A percentile compares a stretch with the other conserved stretches of the same genome.
These are phyloP conservation scores for Pheosia gnoma DNA, from an alignment of 2,888 invertebrate genomes.

Conservation along the genomic window DNA sequence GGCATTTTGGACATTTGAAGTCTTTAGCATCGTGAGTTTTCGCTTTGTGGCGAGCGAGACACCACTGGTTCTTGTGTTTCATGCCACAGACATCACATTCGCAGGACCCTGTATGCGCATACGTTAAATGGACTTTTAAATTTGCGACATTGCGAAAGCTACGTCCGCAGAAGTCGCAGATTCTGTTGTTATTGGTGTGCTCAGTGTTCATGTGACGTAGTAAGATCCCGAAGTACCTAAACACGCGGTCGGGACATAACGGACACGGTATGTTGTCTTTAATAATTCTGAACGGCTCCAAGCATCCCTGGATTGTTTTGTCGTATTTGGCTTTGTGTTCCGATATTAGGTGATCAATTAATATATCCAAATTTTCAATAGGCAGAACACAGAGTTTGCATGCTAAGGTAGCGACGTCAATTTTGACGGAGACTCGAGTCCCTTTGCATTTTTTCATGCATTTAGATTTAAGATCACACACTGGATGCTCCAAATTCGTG, in stretches of 20 bases:
- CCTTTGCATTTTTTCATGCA: constrained; percentile 72
- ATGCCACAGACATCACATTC: constrained; percentile 66
- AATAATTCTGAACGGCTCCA: constrained; percentile 65
- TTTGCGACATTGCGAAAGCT: constrained; percentile 65
- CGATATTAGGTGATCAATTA: constrained; percentile 67
- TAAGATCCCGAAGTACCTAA: constrained; percentile 68
- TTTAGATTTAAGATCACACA: constrained; percentile 67
- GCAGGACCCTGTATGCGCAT: constrained; percentile 64
- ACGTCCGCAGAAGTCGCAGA: constrained; percentile 74
- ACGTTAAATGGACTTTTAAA: constrained; percentile 66
- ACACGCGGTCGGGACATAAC: constrained; percentile 56
- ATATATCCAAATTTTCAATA: constrained; percentile 51
- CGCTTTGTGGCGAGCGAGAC: constrained; percentile 69
- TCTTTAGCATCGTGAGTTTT: constrained; percentile 70
- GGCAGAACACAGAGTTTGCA: constrained; percentile 63
- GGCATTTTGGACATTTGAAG: constrained; percentile 70
- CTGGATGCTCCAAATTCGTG: constrained; percentile 60
- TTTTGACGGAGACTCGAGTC: constrained; percentile 65
- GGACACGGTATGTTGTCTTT: constrained; percentile 74
- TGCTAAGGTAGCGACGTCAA: constrained; percentile 61
- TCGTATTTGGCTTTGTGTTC: constrained; percentile 70
- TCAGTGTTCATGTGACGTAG: constrained; percentile 69
- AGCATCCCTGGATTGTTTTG: constrained; percentile 58
- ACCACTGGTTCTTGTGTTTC: constrained; percentile 70
- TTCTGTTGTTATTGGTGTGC: constrained; percentile 70